phyloP scores from a whole-genome alignment of 2,113 vertebrate species.

The Excalfactoria chinensis region DNA sequence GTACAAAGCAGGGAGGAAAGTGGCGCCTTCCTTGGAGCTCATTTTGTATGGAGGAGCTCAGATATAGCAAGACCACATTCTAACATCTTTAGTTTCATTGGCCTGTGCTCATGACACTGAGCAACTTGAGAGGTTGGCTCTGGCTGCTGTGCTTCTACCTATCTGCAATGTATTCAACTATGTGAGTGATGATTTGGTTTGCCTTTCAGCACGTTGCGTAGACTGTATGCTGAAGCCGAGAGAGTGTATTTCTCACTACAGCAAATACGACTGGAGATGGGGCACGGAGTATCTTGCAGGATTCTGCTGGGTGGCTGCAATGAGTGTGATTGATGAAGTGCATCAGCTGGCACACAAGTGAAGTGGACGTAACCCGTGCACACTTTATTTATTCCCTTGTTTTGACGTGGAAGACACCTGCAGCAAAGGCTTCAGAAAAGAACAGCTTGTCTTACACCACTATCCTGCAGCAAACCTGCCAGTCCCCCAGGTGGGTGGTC shows the following conservation, averaged over 20 bases:
- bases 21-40: not conserved
- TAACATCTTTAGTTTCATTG: not conserved
- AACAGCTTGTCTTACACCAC: not conserved
- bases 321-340: fast-evolving
- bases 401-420: not conserved
- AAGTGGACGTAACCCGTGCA: not conserved
- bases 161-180: not conserved
- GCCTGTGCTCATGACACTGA: not conserved
- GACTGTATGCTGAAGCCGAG: not conserved
- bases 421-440: not conserved
- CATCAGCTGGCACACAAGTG: not conserved
- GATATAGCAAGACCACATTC: not conserved
- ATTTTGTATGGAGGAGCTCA: not conserved
- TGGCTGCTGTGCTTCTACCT: not conserved
- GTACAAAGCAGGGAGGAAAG: not conserved
- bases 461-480: not conserved
- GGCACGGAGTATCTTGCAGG: not conserved
- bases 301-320: not conserved
- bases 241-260: not conserved
- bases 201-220: not conserved
- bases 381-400: fast-evolving
- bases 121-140: not conserved
- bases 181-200: not conserved
- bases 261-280: not conserved
- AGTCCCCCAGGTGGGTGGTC: not conserved